These are phyloP conservation scores for Osmerus eperlanus DNA, from an alignment of 2,113 vertebrate genomes.

Conservation along the genomic window DNA sequence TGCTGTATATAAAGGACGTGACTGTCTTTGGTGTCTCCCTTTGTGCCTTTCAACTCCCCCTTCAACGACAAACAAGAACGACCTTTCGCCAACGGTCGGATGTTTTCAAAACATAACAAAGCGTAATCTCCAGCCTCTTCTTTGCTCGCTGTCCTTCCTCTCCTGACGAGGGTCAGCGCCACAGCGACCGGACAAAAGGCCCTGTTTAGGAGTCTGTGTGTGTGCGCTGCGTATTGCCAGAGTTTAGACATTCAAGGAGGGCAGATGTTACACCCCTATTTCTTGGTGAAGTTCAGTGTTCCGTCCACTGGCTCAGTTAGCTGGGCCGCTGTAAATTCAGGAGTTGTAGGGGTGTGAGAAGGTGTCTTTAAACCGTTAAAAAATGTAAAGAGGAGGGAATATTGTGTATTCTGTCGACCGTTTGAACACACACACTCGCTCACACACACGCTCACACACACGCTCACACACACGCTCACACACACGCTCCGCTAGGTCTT, in stretches of 20 bases:
- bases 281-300: slow-evolving; percentile 9
- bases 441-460: neutral
- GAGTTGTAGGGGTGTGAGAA: neutral
- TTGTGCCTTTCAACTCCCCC: neutral
- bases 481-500: slow-evolving; percentile 70
- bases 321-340: neutral
- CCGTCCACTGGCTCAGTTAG: neutral
- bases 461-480: neutral
- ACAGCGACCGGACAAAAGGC: no score
- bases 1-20: no score
- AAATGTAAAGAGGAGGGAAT: slow-evolving; percentile 15
- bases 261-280: neutral
- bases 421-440: neutral
- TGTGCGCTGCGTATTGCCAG: neutral
- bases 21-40: neutral
- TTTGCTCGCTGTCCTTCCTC: no score
- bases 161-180: no score
- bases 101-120: no score
- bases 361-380: slow-evolving; percentile 6
- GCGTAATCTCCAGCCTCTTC: no score
- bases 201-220: no score
- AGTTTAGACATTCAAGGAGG: neutral
- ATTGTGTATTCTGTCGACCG: slow-evolving; percentile 5
- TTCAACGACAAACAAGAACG: neutral
- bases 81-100: no score